Percentiles rank a stretch among this genome's conserved stretches.
Conservation (phyloP, 2,888 invertebrate genomes). For the Noctua fimbriata region DNA sequence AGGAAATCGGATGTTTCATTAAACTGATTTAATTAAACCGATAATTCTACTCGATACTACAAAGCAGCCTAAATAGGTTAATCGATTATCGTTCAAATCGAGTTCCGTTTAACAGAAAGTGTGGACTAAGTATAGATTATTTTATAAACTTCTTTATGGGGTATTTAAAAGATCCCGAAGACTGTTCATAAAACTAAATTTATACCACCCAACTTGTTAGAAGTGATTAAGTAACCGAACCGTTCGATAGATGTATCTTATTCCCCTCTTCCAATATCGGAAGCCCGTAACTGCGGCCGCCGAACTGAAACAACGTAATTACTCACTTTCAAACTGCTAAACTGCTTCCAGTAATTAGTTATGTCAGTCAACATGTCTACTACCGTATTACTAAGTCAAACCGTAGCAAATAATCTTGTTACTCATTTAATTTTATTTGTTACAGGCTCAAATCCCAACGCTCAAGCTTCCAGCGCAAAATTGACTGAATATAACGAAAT, state of each 20-base stretch:
- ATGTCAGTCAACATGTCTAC: slow-evolving; percentile 46
- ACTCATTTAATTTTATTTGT: slow-evolving; percentile 73
- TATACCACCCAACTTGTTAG: slow-evolving; percentile 70
- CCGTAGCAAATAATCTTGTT: slow-evolving; percentile 46
- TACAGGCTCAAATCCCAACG: slow-evolving; percentile 73
- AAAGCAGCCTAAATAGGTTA: slow-evolving; percentile 60
- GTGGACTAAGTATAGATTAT: slow-evolving; percentile 67
- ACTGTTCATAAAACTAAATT: slow-evolving; percentile 78
- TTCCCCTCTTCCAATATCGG: slow-evolving; percentile 63
- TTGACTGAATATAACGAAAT: slow-evolving; percentile 75
- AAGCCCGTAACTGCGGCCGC: slow-evolving; percentile 41
- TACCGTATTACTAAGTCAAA: slow-evolving; percentile 31
- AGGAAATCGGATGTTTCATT: slow-evolving; percentile 38
- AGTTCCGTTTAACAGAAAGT: slow-evolving; percentile 68
- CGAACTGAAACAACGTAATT: slow-evolving; percentile 60
- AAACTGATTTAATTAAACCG: slow-evolving; percentile 44
- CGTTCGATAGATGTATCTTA: slow-evolving; percentile 61
- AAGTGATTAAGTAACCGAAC: slow-evolving; percentile 66
- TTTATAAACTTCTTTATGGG: slow-evolving; percentile 75
- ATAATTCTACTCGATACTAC: slow-evolving; percentile 52
- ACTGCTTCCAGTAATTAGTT: slow-evolving; percentile 52
- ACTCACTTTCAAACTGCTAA: slow-evolving; percentile 57
- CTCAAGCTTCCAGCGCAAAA: slow-evolving; percentile 67
- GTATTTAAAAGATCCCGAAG: slow-evolving; percentile 70
- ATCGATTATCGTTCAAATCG: slow-evolving; percentile 61